Conservation (phyloP, 2,113 vertebrate species). For the Ctenomys sociabilis region DNA sequence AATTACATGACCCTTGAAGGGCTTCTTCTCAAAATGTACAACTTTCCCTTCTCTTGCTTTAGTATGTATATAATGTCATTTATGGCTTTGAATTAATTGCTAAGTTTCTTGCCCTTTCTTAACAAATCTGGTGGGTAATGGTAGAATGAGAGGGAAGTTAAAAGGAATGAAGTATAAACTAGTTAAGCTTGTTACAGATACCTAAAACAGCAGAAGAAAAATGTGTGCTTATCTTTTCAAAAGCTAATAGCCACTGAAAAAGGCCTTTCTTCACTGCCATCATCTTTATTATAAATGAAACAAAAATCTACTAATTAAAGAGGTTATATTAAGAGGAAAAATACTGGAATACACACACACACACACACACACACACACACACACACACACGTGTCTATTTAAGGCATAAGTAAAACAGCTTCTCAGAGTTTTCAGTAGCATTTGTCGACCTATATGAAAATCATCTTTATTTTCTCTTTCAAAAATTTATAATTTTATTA, state of each 20-base stretch:
- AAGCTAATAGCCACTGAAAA: slow-evolving; percentile 50
- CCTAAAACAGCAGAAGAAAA: neutral
- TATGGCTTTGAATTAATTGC: slow-evolving; percentile 73
- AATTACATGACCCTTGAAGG: slow-evolving; percentile 81
- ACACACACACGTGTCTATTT: too few relatives aligned
- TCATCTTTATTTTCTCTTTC: neutral
- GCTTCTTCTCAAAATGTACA: slow-evolving; percentile 78
- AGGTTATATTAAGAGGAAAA: neutral
- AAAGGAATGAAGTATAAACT: slow-evolving; percentile 42
- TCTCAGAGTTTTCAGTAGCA: neutral
- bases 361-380: too few relatives aligned
- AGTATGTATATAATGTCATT: slow-evolving; percentile 74
- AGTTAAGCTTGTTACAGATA: slow-evolving; percentile 50
- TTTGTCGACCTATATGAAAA: slow-evolving; percentile 9
- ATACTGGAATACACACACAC: neutral
- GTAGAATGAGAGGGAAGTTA: slow-evolving; percentile 63
- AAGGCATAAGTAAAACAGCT: neutral
- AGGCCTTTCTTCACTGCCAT: neutral
- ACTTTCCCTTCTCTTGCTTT: slow-evolving; percentile 64
- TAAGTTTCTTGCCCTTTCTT: slow-evolving; percentile 74
- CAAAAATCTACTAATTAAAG: neutral
- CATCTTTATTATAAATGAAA: slow-evolving; percentile 56
- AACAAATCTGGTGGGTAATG: slow-evolving; percentile 70
- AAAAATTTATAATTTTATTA: slow-evolving; percentile 33
- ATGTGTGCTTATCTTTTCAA: slow-evolving; percentile 9